These are phyloP conservation scores for Arenaria interpres DNA, from an alignment of 2,113 vertebrate genomes.

Conservation along the genomic window DNA sequence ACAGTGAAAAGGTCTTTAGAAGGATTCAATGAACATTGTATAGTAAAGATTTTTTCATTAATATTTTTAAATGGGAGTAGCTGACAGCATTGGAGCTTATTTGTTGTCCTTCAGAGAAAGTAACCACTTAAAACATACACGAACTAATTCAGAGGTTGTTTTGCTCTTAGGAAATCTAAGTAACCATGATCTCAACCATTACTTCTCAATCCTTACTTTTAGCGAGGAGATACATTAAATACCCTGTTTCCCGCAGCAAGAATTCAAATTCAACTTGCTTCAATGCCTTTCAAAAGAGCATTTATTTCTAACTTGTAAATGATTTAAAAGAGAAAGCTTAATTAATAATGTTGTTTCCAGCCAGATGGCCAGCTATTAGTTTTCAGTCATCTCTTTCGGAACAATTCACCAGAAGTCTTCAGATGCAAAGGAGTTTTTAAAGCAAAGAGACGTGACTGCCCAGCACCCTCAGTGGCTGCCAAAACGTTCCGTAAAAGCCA, in stretches of 20 bases:
- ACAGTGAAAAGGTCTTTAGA: not conserved
- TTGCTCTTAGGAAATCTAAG: not conserved
- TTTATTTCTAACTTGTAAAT: slow-evolving; percentile 36
- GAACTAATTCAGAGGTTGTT: not conserved
- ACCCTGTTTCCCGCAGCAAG: not conserved
- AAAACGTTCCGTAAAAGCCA: not conserved
- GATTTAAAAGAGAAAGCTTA: slow-evolving; percentile 49
- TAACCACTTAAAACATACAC: not conserved
- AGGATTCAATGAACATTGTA: not conserved
- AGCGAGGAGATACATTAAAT: not conserved
- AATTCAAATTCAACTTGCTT: slow-evolving; percentile 8
- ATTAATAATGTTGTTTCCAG: slow-evolving; percentile 57
- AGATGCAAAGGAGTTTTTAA: slow-evolving; percentile 27
- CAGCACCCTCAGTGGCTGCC: not conserved
- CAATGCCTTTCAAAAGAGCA: slow-evolving; percentile 7
- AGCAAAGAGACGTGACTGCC: not conserved
- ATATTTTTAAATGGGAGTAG: not conserved
- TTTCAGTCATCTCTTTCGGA: slow-evolving; percentile 26
- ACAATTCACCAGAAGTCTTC: slow-evolving; percentile 15
- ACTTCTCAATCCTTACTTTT: not conserved
- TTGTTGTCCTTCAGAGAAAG: not conserved
- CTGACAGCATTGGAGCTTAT: not conserved
- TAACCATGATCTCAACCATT: not conserved
- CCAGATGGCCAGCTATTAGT: slow-evolving; percentile 52
- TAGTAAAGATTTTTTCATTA: not conserved